Evolutionary conservation across 2,113 vertebrate genomes (phyloP), one percentile per base, ranked within the genome.

Genomic region (Girardinichthys multiradiatus): DNA sequence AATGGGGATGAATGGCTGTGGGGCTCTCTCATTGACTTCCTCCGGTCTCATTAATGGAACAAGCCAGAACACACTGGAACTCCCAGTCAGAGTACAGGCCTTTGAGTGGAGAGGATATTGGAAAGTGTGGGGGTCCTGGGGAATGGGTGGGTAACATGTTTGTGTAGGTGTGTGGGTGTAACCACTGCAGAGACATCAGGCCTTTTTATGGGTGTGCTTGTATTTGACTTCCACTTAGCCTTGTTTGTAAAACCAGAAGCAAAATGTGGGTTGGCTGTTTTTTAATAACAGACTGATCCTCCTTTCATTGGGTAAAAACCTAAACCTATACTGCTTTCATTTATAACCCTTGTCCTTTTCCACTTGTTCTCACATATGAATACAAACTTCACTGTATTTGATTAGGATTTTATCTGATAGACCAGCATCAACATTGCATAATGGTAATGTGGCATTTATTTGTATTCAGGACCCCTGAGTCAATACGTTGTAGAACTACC

Each of bases 1-100:
- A 90, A 90, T 89, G 79, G 74, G 76, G 75, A 90, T 86, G 82
- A 87, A 90, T 87, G 78, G 74, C 76, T 69, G 62, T 58, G 45
- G 63, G 79, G 58, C 68, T 70, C 59, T 75, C 74, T 86, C 84
- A 85, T 84, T 87, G 87, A 90, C 84, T 87, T 84, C 77, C 86
- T 74, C 70, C 66, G 73, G 66, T 84, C 85, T 90, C 87, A 82
- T 88, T 89, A 88, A 77, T 77, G 73, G 70, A 88, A 83, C 86
- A 74, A 71, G 80, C 62, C 71, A 35, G 76, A 80, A 76, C 80
- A 72, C 72, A 76, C 75, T 39, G 78, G 76, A 71, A 58, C 74
- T 77, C 66, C 66, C 68, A 26, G 81, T 35, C 58, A 35, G 29
- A 59, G 68, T 51, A 27, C 68, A 80, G 68, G 77, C 57, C 62